These are phyloP conservation scores for Phrynosoma platyrhinos DNA, from an alignment of 2,113 vertebrate species.

Conservation along the genomic window DNA sequence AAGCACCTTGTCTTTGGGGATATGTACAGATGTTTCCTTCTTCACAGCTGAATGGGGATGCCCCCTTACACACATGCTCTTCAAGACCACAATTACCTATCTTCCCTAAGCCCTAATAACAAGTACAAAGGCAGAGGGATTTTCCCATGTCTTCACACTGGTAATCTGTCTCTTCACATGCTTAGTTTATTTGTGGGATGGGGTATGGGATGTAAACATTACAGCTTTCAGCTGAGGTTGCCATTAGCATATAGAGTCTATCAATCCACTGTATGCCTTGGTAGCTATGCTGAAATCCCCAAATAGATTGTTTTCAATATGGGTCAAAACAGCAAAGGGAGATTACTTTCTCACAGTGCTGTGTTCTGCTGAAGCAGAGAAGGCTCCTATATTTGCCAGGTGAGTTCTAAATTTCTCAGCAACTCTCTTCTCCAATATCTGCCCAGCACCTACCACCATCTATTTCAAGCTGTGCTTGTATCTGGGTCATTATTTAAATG, in stretches of 20 bases:
- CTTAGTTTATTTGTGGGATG: no score
- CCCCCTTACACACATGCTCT: no score
- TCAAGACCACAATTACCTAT: not conserved
- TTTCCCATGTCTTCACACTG: not conserved
- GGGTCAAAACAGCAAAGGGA: conserved; percentile 46
- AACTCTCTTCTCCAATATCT: not conserved
- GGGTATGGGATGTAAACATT: no score
- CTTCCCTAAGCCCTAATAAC: no score
- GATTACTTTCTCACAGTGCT: not conserved
- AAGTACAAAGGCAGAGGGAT: not conserved
- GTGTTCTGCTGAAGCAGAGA: not conserved
- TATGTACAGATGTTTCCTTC: not conserved
- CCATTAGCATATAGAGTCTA: not conserved
- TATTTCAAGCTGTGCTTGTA: conserved; percentile 21
- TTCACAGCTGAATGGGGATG: not conserved
- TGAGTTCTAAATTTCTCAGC: not conserved
- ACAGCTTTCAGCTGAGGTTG: not conserved
- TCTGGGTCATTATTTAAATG: conserved; percentile 57
- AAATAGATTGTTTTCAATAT: not conserved
- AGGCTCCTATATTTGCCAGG: not conserved
- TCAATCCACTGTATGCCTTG: not conserved
- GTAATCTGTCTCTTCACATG: not conserved
- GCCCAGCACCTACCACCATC: not conserved
- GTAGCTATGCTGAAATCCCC: conserved; percentile 18
- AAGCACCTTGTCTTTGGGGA: not conserved